These are phyloP conservation scores for Eudyptes chrysolophus DNA, from an alignment of 2,113 vertebrate species.

Conservation along the genomic window DNA sequence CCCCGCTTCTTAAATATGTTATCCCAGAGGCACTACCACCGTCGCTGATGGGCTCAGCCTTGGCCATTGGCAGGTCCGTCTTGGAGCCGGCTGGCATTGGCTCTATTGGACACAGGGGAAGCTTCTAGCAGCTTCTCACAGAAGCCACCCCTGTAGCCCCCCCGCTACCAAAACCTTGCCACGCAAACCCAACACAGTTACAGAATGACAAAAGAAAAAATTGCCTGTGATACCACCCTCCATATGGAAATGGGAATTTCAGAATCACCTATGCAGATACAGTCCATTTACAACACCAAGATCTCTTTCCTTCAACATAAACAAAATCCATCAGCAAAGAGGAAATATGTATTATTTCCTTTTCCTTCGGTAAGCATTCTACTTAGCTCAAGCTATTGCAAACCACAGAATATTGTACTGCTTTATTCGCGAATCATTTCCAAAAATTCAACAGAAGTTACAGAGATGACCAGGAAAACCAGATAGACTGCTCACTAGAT, in stretches of 20 bases:
- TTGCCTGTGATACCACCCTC: background rate
- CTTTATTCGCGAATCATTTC: background rate
- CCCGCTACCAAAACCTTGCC: too few species aligned
- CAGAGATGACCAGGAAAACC: background rate
- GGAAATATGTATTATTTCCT: background rate
- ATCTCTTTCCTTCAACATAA: background rate
- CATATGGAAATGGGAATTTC: accelerated
- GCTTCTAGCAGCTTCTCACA: too few species aligned
- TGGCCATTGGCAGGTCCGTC: too few species aligned
- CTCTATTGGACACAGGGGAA: too few species aligned
- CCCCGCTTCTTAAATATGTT: too few species aligned
- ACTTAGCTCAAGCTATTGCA: background rate
- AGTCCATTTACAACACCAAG: background rate
- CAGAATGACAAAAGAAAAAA: background rate
- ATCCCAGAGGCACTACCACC: too few species aligned
- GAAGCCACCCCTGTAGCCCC: too few species aligned
- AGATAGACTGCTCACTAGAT: background rate
- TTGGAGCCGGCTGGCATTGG: too few species aligned
- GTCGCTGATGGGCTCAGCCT: too few species aligned
- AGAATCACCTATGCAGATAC: background rate
- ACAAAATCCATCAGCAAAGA: background rate
- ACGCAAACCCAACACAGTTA: background rate
- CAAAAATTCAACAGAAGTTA: background rate
- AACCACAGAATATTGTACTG: background rate
- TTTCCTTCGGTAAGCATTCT: background rate